Conservation (phyloP, 2,797 vertebrate genomes). For the Naso thynnoides region DNA sequence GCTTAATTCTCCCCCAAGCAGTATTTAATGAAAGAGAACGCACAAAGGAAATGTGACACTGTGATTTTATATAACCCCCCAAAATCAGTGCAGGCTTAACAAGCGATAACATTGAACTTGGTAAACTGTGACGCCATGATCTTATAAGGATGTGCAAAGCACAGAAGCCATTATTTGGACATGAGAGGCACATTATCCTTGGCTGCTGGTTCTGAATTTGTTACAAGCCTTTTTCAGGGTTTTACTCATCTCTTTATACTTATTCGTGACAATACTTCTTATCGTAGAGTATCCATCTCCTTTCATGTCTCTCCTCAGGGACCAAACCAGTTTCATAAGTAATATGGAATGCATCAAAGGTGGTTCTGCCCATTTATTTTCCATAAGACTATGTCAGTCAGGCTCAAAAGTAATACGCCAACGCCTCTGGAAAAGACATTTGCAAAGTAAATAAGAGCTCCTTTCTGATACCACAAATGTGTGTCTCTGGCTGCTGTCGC, state of each 20-base stretch:
- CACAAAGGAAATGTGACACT: constrained; percentile 62
- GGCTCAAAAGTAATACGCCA: constrained; percentile 60
- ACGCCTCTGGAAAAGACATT: constrained; percentile 64
- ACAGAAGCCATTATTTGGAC: constrained; percentile 65
- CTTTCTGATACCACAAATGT: constrained; percentile 55
- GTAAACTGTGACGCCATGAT: constrained; percentile 62
- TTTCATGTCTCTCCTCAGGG: constrained; percentile 65
- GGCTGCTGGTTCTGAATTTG: constrained; percentile 57
- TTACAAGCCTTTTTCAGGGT: constrained; percentile 40
- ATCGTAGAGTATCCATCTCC: constrained; percentile 58
- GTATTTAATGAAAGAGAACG: constrained; percentile 58
- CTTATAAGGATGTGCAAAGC: constrained; percentile 56
- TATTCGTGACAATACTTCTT: constrained; percentile 66
- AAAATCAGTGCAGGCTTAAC: constrained; percentile 60
- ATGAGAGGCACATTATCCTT: constrained; percentile 63
- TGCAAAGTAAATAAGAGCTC: constrained; percentile 72
- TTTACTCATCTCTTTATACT: constrained; percentile 44
- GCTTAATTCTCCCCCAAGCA: constrained; percentile 40
- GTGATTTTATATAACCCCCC: constrained; percentile 50
- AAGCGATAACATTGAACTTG: constrained; percentile 58
- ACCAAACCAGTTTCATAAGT: constrained; percentile 51
- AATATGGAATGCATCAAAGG: constrained; percentile 57
- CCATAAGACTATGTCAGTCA: constrained; percentile 62
- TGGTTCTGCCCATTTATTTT: constrained; percentile 68
- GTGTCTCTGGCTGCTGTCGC: constrained; percentile 49